A percentile compares a stretch with the other conserved stretches of the same genome.
Evolutionary conservation across 2,888 invertebrate genomes (phyloP).

Genomic region (Eubasilissa splendida): DNA sequence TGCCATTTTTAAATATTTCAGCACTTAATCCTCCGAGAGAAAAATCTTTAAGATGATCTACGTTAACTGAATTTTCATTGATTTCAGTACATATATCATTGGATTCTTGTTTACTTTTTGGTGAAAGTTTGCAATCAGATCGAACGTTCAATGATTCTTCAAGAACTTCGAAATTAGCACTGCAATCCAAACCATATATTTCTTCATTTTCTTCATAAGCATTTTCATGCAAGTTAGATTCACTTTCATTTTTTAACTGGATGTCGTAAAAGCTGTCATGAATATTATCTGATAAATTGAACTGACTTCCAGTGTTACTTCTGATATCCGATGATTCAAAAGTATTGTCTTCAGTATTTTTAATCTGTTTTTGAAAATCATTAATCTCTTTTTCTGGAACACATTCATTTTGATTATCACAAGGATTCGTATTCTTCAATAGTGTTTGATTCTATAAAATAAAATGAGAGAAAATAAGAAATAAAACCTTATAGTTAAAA

Average conservation of each 20-base stretch:
- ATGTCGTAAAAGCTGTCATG: background rate
- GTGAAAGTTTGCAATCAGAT: too few relatives aligned
- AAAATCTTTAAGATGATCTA: background rate
- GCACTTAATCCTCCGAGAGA: conserved; percentile 6
- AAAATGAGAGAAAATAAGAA: too few relatives aligned
- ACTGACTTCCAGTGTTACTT: background rate
- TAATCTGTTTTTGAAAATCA: background rate
- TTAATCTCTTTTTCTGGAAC: background rate
- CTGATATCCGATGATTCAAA: background rate
- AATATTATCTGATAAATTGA: background rate
- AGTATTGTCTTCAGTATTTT: background rate
- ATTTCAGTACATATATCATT: too few relatives aligned
- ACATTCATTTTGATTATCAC: too few relatives aligned
- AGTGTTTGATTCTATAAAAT: too few relatives aligned
- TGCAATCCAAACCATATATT: background rate
- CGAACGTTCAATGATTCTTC: too few relatives aligned
- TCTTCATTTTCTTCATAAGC: conserved; percentile 11
- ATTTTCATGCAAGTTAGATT: background rate
- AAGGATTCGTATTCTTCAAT: too few relatives aligned
- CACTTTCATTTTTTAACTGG: background rate
- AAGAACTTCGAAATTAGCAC: too few relatives aligned
- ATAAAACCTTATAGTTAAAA: too few relatives aligned
- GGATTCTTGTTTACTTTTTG: too few relatives aligned
- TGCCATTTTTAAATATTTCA: conserved; percentile 26
- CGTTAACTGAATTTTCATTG: background rate